Base-by-base conservation (phyloP, 2,797 vertebrate genomes). In the Brachyrhaphis roseni region DNA sequence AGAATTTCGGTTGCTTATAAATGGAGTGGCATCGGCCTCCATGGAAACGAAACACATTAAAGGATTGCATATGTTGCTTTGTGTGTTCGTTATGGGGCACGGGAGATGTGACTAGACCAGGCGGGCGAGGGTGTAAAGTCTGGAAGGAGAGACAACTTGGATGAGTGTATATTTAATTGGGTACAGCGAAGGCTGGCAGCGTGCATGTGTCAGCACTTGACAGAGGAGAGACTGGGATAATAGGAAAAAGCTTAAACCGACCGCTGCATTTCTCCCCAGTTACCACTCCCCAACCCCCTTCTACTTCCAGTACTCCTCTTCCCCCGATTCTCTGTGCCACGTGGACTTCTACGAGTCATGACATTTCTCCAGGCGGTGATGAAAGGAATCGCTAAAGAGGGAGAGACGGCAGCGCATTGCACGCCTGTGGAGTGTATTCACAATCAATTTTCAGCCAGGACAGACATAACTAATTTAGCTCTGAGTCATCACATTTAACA, bases 301-400 rank as follows among this genome's bases (percentile, higher is more conserved):
- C 84, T 82, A 84, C 91, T 89, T 87, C 82, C 86, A 88, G 85
- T 78, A 83, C 4, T 85, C 80, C 80, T 90, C 87, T 87, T 53
- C 51, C 68, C 77, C 64, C 45, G 83, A 84, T 87, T 88, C 90
- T 88, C 81, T 86, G 87, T 83, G 92, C 94, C 94, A 95, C 91
- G 93, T 95, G 94, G 91, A 91, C 91, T 78, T 93, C 90, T 93
- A 89, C 92, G 86, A 95, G 94, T 95, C 92, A 93, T 95, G 92
- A 92, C 94, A 96, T 95, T 95, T 95, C 94, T 95, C 91, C 90
- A 93, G 86, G 92, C 92, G 59, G 91, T 94, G 95, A 95, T 95
- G 94, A 95, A 95, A 93, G 94, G 95, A 95, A 93, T 92, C 91
- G 86, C 86, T 85, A 86, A 80, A 59, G 87, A 88, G 87, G 90